These are phyloP conservation scores for Dendrolimus kikuchii DNA, from an alignment of 1,140 invertebrate species.

Conservation along the genomic window DNA sequence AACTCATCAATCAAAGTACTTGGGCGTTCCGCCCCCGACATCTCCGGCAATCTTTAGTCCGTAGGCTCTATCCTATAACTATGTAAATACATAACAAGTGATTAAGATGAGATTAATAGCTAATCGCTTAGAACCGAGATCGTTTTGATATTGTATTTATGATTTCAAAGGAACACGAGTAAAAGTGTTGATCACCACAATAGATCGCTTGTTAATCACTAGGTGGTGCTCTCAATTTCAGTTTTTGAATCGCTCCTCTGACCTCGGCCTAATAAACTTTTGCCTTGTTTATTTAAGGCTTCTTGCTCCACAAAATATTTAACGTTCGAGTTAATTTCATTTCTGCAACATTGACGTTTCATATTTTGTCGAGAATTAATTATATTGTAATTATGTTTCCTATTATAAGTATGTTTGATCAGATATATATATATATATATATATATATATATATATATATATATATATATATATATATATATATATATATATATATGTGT, in stretches of 20 bases:
- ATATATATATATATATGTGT: too few species aligned
- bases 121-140: not conserved
- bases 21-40: constrained; percentile 11
- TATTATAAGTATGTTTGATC: not conserved
- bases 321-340: constrained; percentile 23
- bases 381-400: constrained; percentile 7
- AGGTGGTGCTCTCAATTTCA: constrained; percentile 2
- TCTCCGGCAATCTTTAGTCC: constrained; percentile 14
- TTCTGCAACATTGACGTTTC: constrained; percentile 16
- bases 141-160: not conserved
- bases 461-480: too few species aligned
- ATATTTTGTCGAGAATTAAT: constrained; percentile 10
- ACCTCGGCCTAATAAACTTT: constrained; percentile 25
- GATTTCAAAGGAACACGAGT: too few species aligned
- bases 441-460: too few species aligned
- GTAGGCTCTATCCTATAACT: constrained; percentile 2
- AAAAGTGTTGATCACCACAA: too few species aligned
- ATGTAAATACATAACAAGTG: too few species aligned
- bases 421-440: too few species aligned
- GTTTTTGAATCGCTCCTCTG: constrained; percentile 16
- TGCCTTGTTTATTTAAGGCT: constrained; percentile 28
- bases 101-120: not conserved
- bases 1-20: constrained; percentile 27
- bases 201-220: not conserved
- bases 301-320: constrained; percentile 23